Evolutionary conservation across 1,140 invertebrate species (phyloP).

Genomic region (Drosophila nebulosa): DNA sequence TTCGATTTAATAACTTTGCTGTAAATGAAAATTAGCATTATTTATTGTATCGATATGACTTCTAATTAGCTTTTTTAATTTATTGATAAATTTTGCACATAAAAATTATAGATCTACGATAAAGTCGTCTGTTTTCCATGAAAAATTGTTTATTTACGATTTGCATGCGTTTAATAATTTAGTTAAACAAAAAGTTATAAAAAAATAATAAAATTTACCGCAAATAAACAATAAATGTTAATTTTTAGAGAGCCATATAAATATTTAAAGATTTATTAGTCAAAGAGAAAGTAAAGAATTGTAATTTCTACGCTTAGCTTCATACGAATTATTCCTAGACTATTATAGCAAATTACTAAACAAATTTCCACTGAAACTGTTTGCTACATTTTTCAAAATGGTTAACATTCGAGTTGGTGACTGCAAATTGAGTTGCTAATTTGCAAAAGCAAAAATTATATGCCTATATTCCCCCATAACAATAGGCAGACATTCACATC

Average conservation of each 20-base stretch:
- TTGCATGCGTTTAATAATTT: background rate
- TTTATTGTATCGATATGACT: background rate
- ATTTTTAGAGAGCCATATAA: too few relatives aligned
- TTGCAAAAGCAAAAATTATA: background rate
- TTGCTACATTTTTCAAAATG: background rate
- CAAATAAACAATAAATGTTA: background rate
- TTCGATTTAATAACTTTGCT: background rate
- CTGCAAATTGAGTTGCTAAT: background rate
- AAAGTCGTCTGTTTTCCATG: background rate
- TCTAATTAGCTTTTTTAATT: background rate
- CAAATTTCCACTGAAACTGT: background rate
- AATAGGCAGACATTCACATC: background rate
- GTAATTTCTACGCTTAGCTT: too few relatives aligned
- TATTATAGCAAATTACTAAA: background rate
- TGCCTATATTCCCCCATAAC: background rate
- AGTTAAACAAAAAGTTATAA: background rate
- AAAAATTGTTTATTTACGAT: background rate
- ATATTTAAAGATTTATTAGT: too few relatives aligned
- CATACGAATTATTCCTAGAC: background rate
- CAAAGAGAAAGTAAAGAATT: too few relatives aligned
- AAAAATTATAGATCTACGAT: background rate
- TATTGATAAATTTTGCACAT: background rate
- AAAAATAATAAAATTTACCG: background rate
- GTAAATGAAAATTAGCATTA: background rate
- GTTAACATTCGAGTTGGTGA: background rate